phyloP scores from a whole-genome alignment of 2,888 invertebrate genomes.

The Pardosa pseudoannulata region DNA sequence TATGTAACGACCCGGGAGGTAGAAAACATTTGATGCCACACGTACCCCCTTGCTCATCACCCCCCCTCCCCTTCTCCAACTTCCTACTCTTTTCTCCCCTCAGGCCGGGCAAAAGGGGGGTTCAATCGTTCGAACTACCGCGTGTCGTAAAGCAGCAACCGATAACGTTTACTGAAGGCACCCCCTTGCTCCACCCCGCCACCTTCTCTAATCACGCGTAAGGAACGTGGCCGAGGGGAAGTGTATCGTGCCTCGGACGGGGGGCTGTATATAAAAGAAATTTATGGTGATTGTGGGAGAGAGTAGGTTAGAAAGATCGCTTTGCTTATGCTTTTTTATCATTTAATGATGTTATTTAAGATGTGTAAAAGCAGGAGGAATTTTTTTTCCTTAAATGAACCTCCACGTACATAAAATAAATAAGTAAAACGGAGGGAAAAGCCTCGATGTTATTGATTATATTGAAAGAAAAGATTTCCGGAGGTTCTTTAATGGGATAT shows the following conservation, averaged over 20 bases:
- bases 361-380: too few species aligned
- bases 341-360: not conserved
- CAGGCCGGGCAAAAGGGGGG: conserved; percentile 1
- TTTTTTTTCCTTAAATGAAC: too few species aligned
- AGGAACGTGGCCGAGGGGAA: not conserved
- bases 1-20: conserved; percentile 27
- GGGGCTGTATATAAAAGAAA: not conserved
- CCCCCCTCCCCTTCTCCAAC: too few species aligned
- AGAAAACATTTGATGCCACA: not conserved
- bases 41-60: not conserved
- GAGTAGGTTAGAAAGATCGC: not conserved
- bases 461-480: too few species aligned
- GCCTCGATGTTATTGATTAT: too few species aligned
- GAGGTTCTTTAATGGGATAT: too few species aligned
- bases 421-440: too few species aligned
- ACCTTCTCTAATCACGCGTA: conserved; percentile 34
- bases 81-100: conserved; percentile 11
- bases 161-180: conserved; percentile 30
- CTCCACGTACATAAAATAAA: too few species aligned
- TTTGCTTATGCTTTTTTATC: not conserved
- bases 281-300: not conserved
- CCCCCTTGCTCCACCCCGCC: too few species aligned
- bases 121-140: conserved; percentile 29
- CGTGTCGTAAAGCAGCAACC: conserved; percentile 50
- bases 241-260: not conserved